phyloP scores from a whole-genome alignment of 2,797 vertebrate genomes.

The Threskiornis aethiopicus region DNA sequence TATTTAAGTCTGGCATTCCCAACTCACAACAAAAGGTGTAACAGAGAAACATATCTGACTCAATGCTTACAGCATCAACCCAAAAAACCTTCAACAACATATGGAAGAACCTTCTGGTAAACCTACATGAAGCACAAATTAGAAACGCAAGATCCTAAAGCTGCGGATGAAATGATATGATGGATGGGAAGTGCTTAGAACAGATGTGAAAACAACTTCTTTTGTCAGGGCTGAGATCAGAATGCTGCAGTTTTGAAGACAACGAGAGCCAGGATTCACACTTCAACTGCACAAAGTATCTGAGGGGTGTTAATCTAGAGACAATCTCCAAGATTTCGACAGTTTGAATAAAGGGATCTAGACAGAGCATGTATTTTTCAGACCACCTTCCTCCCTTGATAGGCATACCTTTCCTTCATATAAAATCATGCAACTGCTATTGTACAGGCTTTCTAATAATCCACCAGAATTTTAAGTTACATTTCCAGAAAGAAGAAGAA shows the following conservation, averaged over 20 bases:
- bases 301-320: not conserved
- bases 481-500: not conserved
- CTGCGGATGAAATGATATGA: not conserved
- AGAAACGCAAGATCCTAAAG: not conserved
- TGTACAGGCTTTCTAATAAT: not conserved
- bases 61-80: not conserved
- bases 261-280: not conserved
- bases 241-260: not conserved
- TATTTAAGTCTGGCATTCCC: slow-evolving; percentile 64
- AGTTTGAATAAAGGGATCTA: not conserved
- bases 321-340: not conserved
- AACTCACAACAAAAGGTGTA: slow-evolving; percentile 53
- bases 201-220: not conserved
- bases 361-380: not conserved
- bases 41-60: not conserved
- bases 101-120: not conserved
- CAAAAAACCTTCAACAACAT: not conserved
- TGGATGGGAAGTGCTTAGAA: not conserved
- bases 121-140: not conserved
- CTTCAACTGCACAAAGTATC: not conserved
- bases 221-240: not conserved
- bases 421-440: not conserved
- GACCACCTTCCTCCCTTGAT: not conserved
- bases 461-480: not conserved
- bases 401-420: not conserved